phyloP scores from a whole-genome alignment of 2,888 invertebrate species.

The Pristionchus maxplancki region DNA sequence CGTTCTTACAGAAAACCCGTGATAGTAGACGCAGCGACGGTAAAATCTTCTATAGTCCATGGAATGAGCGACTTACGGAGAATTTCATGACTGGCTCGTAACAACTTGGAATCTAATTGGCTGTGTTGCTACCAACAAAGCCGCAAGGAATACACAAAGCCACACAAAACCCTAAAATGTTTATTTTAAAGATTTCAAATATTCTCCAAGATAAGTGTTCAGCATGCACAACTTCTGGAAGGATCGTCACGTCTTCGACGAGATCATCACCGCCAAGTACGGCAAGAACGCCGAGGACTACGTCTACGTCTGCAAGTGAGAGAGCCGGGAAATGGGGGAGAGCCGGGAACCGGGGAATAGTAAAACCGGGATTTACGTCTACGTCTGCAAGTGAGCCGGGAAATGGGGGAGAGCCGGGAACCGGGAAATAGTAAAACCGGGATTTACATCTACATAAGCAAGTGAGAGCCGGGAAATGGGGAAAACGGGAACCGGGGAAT shows the following conservation, averaged over 20 bases:
- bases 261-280: conserved; percentile 27
- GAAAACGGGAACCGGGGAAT: background rate
- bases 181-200: too few species aligned
- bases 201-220: too few species aligned
- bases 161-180: too few species aligned
- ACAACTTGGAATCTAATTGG: too few species aligned
- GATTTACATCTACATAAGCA: conserved; percentile 21
- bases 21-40: too few species aligned
- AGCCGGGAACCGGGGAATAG: background rate
- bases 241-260: conserved; percentile 50
- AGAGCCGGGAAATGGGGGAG: conserved; percentile 13
- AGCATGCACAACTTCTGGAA: conserved; percentile 52
- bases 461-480: background rate
- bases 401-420: background rate
- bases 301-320: conserved; percentile 48
- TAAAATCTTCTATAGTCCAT: too few species aligned
- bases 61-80: too few species aligned
- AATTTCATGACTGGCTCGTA: too few species aligned
- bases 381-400: conserved; percentile 48
- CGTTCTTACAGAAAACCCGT: too few species aligned
- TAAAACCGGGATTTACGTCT: conserved; percentile 20
- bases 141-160: too few species aligned
- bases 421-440: background rate
- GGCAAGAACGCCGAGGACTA: conserved; percentile 35
- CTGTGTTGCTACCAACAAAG: too few species aligned